Evolutionary conservation across 2,888 invertebrate species (phyloP), one percentile per base, ranked within the genome.

Genomic region (Lycaena phlaeas): DNA sequence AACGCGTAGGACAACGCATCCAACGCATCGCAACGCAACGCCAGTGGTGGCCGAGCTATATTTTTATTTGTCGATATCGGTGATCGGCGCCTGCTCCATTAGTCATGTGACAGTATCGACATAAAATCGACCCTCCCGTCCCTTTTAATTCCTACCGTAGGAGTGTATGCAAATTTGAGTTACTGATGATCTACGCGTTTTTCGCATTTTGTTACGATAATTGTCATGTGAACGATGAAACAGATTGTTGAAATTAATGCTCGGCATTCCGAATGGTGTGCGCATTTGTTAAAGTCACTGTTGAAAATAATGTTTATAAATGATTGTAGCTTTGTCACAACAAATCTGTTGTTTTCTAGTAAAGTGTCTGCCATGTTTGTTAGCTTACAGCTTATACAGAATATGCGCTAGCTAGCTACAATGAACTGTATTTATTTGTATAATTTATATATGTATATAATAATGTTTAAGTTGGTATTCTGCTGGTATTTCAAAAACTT

Each of bases 61-160:
- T 70, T 82, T 79, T 81, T 78, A 77, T 79, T 78, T 72, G 71
- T 65, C 65, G 73, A 75, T 81, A 81, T 81, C 79, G 64, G 61
- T 65, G 75, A 75, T 76, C 82, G 81, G 82, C 81, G 82, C 79
- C 79, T 68, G 74, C 71, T 72, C 81, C 82, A 82, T 82, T 84
- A 82, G 78, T 84, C 82, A 81, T 74, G 70, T 81, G 82, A 82
- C 82, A 79, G 65, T 81, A 82, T 82, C 82, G 76, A 78, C 73
- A 69, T 62, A 66, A 71, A 69, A 81, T 81, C 82, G 67, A 58
- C 63, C 68, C 72, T 69, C 71, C 63, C 63, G 65, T 64, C 63
- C 70, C 51, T 59, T 75, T 74, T 73, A 73, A 74, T 69, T 71
- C 73, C 69, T 69, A 64, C 68, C 71, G 65, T 64, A 71, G 65